Base-by-base conservation (phyloP, 2,797 vertebrate species). In the Crypturellus tataupa region DNA sequence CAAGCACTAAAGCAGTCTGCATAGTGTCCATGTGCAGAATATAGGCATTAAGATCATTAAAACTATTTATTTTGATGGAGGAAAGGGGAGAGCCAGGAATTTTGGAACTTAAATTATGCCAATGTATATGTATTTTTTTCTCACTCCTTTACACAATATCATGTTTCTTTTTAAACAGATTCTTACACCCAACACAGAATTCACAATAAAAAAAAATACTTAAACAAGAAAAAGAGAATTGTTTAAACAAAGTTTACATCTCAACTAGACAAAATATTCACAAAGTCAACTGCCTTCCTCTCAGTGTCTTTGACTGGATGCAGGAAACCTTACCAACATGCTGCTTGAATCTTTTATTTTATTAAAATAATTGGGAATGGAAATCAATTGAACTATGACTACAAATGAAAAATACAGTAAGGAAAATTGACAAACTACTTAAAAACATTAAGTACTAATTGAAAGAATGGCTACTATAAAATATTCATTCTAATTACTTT, bases 341-440 rank as follows among this genome's bases (percentile, higher is more conserved):
- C 5, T 44, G 9, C 27, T 59, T 60, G 39, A 77, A 80, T 1
- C 29, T 58, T 40, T 70, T 53, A 19, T 51, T 72, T 56, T 90
- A 55, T 90, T 68, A 75, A 94, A 81, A 59, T n/a, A 94, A 87
- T 68, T 62, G 23, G 20, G 23, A 91, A 89, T 12, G 35, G 42
- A 93, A 95, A 90, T 93, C 72, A 85, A 68, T 79, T 65, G 25
- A 83, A 81, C 42, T 75, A 14, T 65, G 60, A 62, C 19, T 77
- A 72, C 19, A 67, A 85, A 89, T 59, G 27, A 77, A 89, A 95
- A 91, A 80, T 77, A 56, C 49, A 75, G 49, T 89, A 84, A 81
- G 11, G 6, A 56, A 94, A 94, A 95, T 86, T 82, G 87, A 84
- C 80, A 94, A 96, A 85, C 7, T 13, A 71, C 9, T 95, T 94